Conservation (phyloP, 2,888 invertebrate genomes). For the Idaea biselata region DNA sequence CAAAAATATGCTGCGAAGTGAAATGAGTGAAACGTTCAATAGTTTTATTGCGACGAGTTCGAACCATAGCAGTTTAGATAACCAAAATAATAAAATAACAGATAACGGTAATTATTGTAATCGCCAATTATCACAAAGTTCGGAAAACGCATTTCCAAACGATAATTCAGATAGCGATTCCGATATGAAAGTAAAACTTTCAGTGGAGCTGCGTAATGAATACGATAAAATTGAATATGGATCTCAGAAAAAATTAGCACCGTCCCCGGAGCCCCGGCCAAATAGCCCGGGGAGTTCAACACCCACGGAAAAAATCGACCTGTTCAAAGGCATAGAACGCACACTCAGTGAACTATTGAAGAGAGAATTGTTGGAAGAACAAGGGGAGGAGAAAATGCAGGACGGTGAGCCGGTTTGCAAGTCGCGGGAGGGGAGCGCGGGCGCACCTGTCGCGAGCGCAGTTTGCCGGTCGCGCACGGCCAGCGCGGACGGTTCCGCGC, state of each 20-base stretch:
- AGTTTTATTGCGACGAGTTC: constrained; percentile 68
- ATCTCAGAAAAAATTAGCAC: constrained; percentile 53
- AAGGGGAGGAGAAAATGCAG: constrained; percentile 73
- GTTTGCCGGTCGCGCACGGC: constrained; percentile 79
- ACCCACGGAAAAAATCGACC: constrained; percentile 67
- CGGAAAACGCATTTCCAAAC: constrained; percentile 62
- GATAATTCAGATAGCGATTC: constrained; percentile 49
- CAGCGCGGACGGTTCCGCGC: constrained; percentile 82
- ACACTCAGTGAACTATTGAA: constrained; percentile 79
- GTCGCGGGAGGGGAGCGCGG: constrained; percentile 70
- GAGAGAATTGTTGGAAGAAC: constrained; percentile 76
- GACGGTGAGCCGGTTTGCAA: constrained; percentile 66
- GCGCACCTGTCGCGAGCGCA: constrained; percentile 74
- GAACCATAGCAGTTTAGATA: constrained; percentile 57
- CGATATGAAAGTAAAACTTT: constrained; percentile 62
- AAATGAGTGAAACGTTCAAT: constrained; percentile 68
- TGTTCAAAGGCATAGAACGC: constrained; percentile 77
- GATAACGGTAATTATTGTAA: constrained; percentile 57
- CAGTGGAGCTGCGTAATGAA: constrained; percentile 54
- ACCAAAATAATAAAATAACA: constrained; percentile 45
- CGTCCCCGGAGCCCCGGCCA: constrained; percentile 59
- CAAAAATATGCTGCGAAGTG: constrained; percentile 72
- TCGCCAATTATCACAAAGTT: constrained; percentile 58
- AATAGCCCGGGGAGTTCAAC: constrained; percentile 43
- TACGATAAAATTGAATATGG: constrained; percentile 44